These are phyloP conservation scores for Drosophila melanosoma DNA, from an alignment of 2,888 invertebrate species.

Conservation along the genomic window DNA sequence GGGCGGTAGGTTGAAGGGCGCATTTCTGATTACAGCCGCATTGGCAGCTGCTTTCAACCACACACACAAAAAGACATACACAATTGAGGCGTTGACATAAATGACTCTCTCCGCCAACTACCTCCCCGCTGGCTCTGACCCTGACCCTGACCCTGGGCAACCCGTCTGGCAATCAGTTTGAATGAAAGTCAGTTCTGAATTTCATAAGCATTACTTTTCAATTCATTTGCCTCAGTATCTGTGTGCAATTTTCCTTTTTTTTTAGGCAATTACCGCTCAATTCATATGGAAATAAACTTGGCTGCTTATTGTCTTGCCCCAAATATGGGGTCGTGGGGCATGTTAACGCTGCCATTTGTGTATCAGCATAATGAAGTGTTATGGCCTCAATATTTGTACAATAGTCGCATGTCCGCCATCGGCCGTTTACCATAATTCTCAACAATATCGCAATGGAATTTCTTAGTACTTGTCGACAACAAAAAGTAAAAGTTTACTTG, in stretches of 20 bases:
- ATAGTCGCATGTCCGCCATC: slow-evolving; percentile 29
- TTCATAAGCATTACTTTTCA: slow-evolving; percentile 59
- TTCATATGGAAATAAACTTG: slow-evolving; percentile 70
- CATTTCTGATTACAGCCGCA: slow-evolving; percentile 18
- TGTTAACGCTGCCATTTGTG: slow-evolving; percentile 19
- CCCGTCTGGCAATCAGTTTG: slow-evolving; percentile 11
- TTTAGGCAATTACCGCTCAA: slow-evolving; percentile 67
- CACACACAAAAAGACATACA: slow-evolving; percentile 3
- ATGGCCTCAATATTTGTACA: slow-evolving; percentile 52
- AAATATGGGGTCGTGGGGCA: neutral
- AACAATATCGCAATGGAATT: slow-evolving; percentile 35
- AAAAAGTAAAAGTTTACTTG: slow-evolving; percentile 26
- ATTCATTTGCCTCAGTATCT: slow-evolving; percentile 26
- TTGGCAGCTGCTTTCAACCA: slow-evolving; percentile 32
- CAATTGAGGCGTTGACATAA: slow-evolving; percentile 27
- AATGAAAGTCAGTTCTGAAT: slow-evolving; percentile 64
- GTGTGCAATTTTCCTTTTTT: slow-evolving; percentile 49
- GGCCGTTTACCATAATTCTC: slow-evolving; percentile 35
- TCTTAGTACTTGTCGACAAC: slow-evolving; percentile 21
- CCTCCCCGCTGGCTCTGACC: slow-evolving; percentile 10
- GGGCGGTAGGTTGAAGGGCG: too few species aligned
- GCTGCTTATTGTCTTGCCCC: slow-evolving; percentile 31
- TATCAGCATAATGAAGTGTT: slow-evolving; percentile 61
- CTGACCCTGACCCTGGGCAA: slow-evolving; percentile 23
- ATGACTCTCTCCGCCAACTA: slow-evolving; percentile 28